Conservation (phyloP, 2,888 invertebrate species). For the Oligia fasciuncula region DNA sequence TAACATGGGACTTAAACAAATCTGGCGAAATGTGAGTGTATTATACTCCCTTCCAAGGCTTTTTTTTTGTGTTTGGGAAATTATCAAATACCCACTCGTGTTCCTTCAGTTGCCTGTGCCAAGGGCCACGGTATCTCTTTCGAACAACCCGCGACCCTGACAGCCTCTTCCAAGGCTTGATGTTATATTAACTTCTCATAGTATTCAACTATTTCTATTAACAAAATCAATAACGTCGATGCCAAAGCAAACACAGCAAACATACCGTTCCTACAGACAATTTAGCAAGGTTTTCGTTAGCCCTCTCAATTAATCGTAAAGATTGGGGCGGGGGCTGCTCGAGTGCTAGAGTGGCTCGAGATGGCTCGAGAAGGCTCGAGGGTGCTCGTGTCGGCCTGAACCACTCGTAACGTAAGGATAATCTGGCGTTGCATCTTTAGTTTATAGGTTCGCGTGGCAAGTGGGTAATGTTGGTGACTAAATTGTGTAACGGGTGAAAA, state of each 20-base stretch:
- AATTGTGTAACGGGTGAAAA: conserved; percentile 7
- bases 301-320: conserved; percentile 83
- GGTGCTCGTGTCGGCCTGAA: conserved; percentile 66
- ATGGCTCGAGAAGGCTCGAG: conserved; percentile 63
- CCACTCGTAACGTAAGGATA: conserved; percentile 68
- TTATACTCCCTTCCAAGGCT: too few relatives aligned
- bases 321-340: conserved; percentile 62
- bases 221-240: background rate
- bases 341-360: conserved; percentile 64
- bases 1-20: background rate
- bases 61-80: too few relatives aligned
- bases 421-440: conserved; percentile 64
- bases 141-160: too few relatives aligned
- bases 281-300: conserved; percentile 74
- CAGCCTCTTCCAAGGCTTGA: too few relatives aligned
- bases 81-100: too few relatives aligned
- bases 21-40: background rate
- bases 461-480: conserved; percentile 14
- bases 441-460: conserved; percentile 50
- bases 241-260: conserved; percentile 46
- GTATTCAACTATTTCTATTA: background rate
- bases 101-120: too few relatives aligned
- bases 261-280: conserved; percentile 73
- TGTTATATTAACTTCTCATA: background rate
- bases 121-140: too few relatives aligned